phyloP scores from a whole-genome alignment of 2,113 vertebrate genomes.

The Monarcha castaneiventris region DNA sequence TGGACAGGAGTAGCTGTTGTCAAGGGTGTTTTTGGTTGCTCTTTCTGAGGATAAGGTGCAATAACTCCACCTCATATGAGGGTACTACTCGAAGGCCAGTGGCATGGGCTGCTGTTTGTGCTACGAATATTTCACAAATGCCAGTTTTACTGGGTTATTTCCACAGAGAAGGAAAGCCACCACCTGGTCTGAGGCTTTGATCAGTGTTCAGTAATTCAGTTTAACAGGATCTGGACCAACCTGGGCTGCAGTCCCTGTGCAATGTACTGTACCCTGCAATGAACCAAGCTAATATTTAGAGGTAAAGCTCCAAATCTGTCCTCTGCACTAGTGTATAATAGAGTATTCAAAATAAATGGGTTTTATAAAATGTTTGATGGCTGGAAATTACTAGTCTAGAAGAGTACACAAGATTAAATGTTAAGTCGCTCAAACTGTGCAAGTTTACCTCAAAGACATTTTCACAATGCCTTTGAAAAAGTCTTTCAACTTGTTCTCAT shows the following conservation, averaged over 20 bases:
- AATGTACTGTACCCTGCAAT: background rate
- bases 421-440: background rate
- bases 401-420: conserved; percentile 15
- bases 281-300: background rate
- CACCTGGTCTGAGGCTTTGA: background rate
- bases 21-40: background rate
- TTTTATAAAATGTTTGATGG: background rate
- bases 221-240: background rate
- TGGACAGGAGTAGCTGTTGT: background rate
- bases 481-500: background rate
- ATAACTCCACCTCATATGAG: background rate
- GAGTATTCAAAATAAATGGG: background rate
- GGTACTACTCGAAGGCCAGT: background rate
- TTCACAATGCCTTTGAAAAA: background rate
- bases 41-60: background rate
- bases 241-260: background rate
- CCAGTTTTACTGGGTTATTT: background rate
- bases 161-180: background rate
- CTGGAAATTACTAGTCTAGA: conserved; percentile 22
- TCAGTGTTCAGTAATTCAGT: background rate
- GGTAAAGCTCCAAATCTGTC: background rate
- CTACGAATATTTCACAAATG: background rate
- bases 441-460: conserved; percentile 7
- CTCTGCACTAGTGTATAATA: background rate
- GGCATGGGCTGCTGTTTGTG: background rate